Conservation (phyloP, 2,888 invertebrate genomes). For the Tipula lateralis region DNA sequence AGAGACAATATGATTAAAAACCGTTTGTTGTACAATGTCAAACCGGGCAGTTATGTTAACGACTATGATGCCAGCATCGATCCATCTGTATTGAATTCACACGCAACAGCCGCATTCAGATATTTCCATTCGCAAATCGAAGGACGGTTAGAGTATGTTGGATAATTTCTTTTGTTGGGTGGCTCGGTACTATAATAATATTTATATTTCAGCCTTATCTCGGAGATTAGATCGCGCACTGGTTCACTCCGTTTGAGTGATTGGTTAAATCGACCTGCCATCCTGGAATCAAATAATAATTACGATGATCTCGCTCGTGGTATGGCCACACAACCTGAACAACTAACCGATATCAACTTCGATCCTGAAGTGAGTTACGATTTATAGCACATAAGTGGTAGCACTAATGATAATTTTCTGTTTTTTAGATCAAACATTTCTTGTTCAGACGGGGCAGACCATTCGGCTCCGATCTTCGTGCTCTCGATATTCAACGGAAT, state of each 20-base stretch:
- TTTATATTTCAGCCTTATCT: slow-evolving; percentile 46
- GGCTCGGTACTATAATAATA: not conserved
- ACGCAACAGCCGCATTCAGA: slow-evolving; percentile 61
- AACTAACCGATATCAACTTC: slow-evolving; percentile 71
- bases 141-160: slow-evolving; percentile 49
- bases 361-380: slow-evolving; percentile 52
- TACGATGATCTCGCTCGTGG: slow-evolving; percentile 73
- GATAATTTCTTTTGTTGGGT: no score
- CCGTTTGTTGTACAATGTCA: slow-evolving; percentile 44
- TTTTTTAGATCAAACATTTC: slow-evolving; percentile 58
- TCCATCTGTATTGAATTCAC: slow-evolving; percentile 57
- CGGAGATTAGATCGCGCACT: slow-evolving; percentile 47
- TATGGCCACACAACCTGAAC: slow-evolving; percentile 69
- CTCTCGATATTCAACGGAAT: slow-evolving; percentile 79
- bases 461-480: slow-evolving; percentile 74
- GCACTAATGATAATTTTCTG: slow-evolving; percentile 32
- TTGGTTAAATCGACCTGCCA: slow-evolving; percentile 53
- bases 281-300: slow-evolving; percentile 53
- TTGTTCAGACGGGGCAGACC: slow-evolving; percentile 64
- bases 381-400: not conserved
- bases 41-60: slow-evolving; percentile 46
- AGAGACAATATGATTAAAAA: slow-evolving; percentile 49
- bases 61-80: slow-evolving; percentile 54
- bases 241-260: slow-evolving; percentile 52
- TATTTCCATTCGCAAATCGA: slow-evolving; percentile 60